Base-by-base conservation (phyloP, 2,797 vertebrate species). In the Propithecus deckenii region DNA sequence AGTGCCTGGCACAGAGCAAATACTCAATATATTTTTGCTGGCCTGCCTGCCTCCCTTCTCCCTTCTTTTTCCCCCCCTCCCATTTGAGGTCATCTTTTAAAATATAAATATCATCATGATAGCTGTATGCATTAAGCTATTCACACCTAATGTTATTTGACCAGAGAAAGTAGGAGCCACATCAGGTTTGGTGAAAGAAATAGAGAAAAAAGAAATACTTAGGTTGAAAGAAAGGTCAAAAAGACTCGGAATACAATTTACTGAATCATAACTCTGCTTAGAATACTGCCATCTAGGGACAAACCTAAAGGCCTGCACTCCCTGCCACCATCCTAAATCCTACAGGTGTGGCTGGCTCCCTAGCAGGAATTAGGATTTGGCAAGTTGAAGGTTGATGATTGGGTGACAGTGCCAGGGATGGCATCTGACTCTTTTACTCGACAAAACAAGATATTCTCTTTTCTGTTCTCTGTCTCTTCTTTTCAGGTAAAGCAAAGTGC, bases 201-300 rank as follows among this genome's bases (percentile, higher is more conserved):
- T 30, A 43, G 46, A 86, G 1, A 48, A 78, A 41, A 89, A n/a
- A 94, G n/a, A 94, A 13, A 50, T 59, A 84, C 87, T 4, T 92
- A 38, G 32, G 25, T 89, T 43, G 41, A 74, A 74, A 61, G 1
- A 28, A 7, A 22, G 8, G 11, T 2, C 30, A n/a, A n/a, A 38
- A 63, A 76, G 35, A 11, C 41, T 86, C 43, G 35, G 15, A 67
- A 83, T 23, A 22, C 9, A 75, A 52, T 41, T 81, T 89, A 75
- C 38, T 75, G 41, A 74, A 41, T 71, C 15, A 35, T 61, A 69
- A 55, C 15, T 22, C 5, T 69, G 28, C 28, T 80, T 74, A 79
- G 32, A 89, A 59, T 46, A 38, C 38, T 67, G 71, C 4, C 8
- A 43, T 65, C 22, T 46, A 43, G 20, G 32, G 14, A 59, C 35